Evolutionary conservation across 1,140 invertebrate species (phyloP), one percentile per base, ranked within the genome.

Genomic region (Aphidius ervi): DNA sequence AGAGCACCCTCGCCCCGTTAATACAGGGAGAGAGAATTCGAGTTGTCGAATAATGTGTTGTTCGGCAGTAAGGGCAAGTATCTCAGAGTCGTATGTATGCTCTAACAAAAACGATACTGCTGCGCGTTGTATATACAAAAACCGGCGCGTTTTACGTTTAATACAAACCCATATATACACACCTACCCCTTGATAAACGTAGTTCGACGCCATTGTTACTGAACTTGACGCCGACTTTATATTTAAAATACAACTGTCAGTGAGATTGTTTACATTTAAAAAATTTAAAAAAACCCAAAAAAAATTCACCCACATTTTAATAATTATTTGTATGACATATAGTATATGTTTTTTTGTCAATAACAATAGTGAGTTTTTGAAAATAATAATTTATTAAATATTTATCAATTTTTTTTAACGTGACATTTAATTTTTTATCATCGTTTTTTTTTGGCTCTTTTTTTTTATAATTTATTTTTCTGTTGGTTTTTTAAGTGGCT

Each of bases 31-130:
- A 16, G 23, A 16, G 46, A n/a, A 42, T 6, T 16, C 41, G 5
- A 16, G 31, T 52, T 47, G 54, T 40, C 31, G 46, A 58, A 43
- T 42, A 39, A 58, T 31, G 4, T 31, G 23, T 31, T 31, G 23
- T 31, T 31, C 0, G 57, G 37, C 56, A 47, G 31, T 20, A 20
- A 39, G 50, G 52, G 39, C 31, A 58, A 40, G 61, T 62, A 62
- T 46, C 40, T 50, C 66, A 67, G 63, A 67, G 63, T 67, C 49
- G 63, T 53, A 67, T 65, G 63, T 67, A 61, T 60, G 52, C 52
- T 67, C 61, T 59, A 42, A 45, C 56, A 56, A 23, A 23, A 43
- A 47, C 16, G 52, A 66, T 58, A 43, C 31, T 58, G 49, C 45
- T 50, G 45, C 56, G 50, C 59, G 57, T 62, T 62, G 46, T 62